Evolutionary conservation across 2,113 vertebrate genomes (phyloP), one percentile per base, ranked within the genome.

Genomic region (Rhinolophus ferrumequinum): DNA sequence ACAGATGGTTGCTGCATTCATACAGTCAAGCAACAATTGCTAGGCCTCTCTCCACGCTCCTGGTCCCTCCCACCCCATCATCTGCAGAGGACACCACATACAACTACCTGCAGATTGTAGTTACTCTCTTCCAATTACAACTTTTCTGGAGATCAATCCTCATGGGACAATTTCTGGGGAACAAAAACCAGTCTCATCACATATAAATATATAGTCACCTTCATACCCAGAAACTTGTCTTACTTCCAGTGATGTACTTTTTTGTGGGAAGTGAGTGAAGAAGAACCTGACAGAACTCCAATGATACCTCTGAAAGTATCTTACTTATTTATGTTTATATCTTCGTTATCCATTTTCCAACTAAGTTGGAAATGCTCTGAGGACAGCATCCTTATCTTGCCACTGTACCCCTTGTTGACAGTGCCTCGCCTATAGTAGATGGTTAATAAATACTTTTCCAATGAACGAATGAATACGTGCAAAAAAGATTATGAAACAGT

Each of bases 331-430:
- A 72, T 72, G 30, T 22, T 38, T 87, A n/a, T 41, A 21, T 44
- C 70, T 94, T 86, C 62, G 35, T 84, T 77, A 56, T 83, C 72
- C 94, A 35, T 66, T 64, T 91, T 90, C 28, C 76, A 85, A 12
- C 41, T 64, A 90, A 90, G 33, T 80, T 80, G 56, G 18, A 60
- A 87, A 28, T 38, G 41, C 21, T 26, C 47, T 67, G 58, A 82
- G 58, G 18, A 47, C 81, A 81, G 16, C 86, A 26, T 41, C 35
- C 33, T 93, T 73, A n/a, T 81, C 58, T 90, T 75, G 60, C 41
- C 47, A 75, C n/a, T 67, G 6, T 50, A 44, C 44, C 56, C n/a
- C 26, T 16, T 81, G 75, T 81, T 35, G 75, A 60, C n/a, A 67
- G 66, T 86, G 28, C 47, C 28, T 81, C 38, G 18, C 67, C 44